Percentiles rank a stretch among this genome's conserved stretches.
Conservation (phyloP, 2,888 invertebrate genomes). For the Pyrrhia umbra region DNA sequence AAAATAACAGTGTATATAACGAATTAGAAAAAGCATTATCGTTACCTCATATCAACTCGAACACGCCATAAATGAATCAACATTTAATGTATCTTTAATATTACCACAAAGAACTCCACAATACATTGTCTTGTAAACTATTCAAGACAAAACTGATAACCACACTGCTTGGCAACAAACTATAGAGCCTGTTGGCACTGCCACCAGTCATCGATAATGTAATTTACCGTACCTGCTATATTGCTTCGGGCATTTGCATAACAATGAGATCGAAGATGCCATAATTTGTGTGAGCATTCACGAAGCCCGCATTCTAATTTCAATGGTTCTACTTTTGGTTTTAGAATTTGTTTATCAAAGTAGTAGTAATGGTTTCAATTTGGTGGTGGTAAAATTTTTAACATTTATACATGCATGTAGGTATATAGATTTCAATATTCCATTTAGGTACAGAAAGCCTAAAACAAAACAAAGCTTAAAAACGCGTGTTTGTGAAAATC, state of each 20-base stretch:
- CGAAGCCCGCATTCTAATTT: conserved; percentile 55
- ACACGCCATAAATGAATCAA: not conserved
- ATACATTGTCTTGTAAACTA: conserved; percentile 20
- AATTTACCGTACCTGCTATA: conserved; percentile 54
- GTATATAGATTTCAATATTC: too few species aligned
- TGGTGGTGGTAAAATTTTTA: too few species aligned
- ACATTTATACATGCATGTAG: too few species aligned
- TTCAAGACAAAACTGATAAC: conserved; percentile 31
- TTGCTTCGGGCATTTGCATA: conserved; percentile 66
- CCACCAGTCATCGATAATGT: conserved; percentile 59
- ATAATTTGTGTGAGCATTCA: conserved; percentile 67
- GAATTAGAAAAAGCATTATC: not conserved
- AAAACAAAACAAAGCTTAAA: not conserved
- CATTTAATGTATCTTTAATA: not conserved
- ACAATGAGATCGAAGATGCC: conserved; percentile 67
- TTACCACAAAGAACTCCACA: conserved; percentile 1
- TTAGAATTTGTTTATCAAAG: conserved; percentile 21
- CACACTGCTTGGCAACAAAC: conserved; percentile 48
- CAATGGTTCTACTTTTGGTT: conserved; percentile 38
- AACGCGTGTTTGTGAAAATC: conserved; percentile 11
- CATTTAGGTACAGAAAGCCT: too few species aligned
- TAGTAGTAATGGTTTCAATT: not conserved
- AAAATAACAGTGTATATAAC: not conserved
- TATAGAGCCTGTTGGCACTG: conserved; percentile 43
- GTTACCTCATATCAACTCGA: not conserved